These are phyloP conservation scores for Guaruba guarouba DNA, from an alignment of 2,113 vertebrate species.

Conservation along the genomic window DNA sequence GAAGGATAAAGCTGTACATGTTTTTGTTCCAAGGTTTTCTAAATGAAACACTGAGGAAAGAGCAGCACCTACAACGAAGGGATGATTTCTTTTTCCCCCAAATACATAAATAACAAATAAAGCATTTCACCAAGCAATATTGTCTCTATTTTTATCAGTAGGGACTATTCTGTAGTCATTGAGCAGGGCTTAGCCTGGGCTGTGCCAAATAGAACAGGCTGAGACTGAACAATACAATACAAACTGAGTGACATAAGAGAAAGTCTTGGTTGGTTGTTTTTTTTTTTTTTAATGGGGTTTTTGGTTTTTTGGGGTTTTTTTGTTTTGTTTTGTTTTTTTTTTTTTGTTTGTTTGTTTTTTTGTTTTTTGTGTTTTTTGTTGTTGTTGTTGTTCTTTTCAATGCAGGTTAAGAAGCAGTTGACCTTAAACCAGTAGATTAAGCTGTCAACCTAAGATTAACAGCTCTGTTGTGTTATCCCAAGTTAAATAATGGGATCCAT, in stretches of 20 bases:
- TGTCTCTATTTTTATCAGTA: not conserved
- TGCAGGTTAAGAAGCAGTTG: not conserved
- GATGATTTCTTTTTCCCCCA: not conserved
- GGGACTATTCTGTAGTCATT: not conserved
- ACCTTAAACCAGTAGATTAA: not conserved
- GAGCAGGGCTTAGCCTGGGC: not conserved
- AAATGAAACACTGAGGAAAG: not conserved
- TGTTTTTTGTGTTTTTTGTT: not conserved
- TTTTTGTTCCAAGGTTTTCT: not conserved
- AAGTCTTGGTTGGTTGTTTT: not conserved
- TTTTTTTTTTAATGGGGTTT: not conserved
- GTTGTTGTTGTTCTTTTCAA: not conserved
- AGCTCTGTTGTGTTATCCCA: not conserved
- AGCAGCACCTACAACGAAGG: not conserved
- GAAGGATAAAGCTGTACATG: not conserved
- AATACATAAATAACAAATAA: not conserved
- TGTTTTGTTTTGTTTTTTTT: accelerated
- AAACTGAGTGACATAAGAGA: not conserved
- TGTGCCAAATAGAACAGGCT: not conserved
- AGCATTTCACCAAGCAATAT: not conserved
- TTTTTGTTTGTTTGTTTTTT: not conserved
- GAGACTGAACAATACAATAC: not conserved
- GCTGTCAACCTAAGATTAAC: not conserved
- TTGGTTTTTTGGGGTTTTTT: too few species aligned
- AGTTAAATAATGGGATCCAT: not conserved